Conservation (phyloP, 2,113 vertebrate species). For the Pedionomus torquatus region DNA sequence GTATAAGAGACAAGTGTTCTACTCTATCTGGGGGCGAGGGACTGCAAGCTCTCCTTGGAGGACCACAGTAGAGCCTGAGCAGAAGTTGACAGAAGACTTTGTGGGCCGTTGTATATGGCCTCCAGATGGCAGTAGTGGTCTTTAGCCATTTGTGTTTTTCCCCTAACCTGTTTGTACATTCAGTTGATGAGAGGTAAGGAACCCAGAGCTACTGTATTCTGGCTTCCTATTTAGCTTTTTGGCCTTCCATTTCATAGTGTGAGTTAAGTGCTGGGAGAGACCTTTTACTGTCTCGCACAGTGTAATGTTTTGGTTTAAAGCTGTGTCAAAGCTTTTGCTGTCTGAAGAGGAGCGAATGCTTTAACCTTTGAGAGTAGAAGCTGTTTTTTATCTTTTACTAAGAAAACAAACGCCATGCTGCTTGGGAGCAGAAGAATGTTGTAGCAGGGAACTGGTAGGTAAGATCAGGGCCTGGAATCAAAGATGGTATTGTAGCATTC, state of each 20-base stretch:
- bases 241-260: not conserved
- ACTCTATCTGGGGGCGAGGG: not conserved
- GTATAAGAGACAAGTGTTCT: not conserved
- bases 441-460: not conserved
- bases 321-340: not conserved
- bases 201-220: not conserved
- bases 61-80: not conserved
- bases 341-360: not conserved
- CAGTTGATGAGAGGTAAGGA: not conserved
- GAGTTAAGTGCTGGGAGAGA: not conserved
- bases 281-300: not conserved
- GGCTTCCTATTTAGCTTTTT: not conserved
- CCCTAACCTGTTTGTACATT: not conserved
- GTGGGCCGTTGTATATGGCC: not conserved
- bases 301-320: not conserved
- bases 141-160: not conserved
- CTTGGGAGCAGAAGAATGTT: not conserved
- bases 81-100: not conserved
- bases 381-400: not conserved
- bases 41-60: not conserved
- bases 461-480: not conserved
- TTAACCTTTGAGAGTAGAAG: not conserved
- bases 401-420: not conserved
- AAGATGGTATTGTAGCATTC: not conserved
- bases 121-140: constrained; percentile 51